Percentiles rank a stretch among this genome's conserved stretches.
These are phyloP conservation scores for Stomorhina lunata DNA, from an alignment of 2,888 invertebrate species.

Conservation along the genomic window DNA sequence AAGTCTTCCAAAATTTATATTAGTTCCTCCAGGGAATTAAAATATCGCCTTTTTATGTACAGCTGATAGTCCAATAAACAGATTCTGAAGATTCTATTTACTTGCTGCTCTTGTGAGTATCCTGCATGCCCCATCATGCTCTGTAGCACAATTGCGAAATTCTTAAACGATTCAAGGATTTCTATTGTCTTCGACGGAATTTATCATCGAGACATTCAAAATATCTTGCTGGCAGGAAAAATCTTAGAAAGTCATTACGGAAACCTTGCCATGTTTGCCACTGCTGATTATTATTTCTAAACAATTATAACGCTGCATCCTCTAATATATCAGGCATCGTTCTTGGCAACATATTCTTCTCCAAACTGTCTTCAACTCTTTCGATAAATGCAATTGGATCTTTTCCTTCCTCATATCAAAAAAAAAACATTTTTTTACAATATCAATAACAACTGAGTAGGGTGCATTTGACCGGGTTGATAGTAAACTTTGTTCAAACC, in stretches of 20 bases:
- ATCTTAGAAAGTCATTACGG: not conserved
- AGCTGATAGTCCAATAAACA: not conserved
- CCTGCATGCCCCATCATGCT: not conserved
- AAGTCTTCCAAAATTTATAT: not conserved
- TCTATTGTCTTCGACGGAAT: not conserved
- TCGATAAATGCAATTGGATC: not conserved
- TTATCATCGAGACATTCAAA: constrained; percentile 5
- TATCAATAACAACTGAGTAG: not conserved
- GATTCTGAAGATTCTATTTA: not conserved
- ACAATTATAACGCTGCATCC: not conserved
- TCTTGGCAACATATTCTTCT: not conserved
- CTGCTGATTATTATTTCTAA: not conserved
- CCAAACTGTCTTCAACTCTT: not conserved
- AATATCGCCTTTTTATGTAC: not conserved
- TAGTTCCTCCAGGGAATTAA: not conserved
- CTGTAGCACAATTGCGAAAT: not conserved
- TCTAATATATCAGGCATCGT: not conserved
- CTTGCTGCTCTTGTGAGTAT: not conserved
- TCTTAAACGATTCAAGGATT: not conserved
- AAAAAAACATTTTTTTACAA: not conserved
- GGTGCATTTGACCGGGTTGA: not conserved
- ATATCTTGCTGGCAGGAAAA: not conserved
- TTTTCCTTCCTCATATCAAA: not conserved
- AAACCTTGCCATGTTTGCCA: not conserved
- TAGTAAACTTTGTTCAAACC: too few species aligned